phyloP scores from a whole-genome alignment of 2,113 vertebrate species.

The Indicator indicator region DNA sequence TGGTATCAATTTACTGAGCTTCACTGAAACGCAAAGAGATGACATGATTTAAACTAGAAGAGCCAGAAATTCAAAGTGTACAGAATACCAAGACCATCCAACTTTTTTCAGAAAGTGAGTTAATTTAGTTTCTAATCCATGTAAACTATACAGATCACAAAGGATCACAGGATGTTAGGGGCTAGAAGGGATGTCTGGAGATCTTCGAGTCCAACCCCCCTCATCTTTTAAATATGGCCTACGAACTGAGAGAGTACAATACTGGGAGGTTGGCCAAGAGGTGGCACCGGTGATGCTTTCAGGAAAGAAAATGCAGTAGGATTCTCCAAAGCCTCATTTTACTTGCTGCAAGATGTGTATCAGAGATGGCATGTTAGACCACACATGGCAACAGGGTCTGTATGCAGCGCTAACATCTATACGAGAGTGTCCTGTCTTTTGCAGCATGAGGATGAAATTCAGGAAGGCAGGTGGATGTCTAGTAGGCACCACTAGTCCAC shows the following conservation, averaged over 20 bases:
- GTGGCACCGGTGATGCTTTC: not conserved
- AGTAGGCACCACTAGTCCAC: not conserved
- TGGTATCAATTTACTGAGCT: not conserved
- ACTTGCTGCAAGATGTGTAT: not conserved
- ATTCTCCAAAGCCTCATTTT: not conserved
- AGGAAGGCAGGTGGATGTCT: not conserved
- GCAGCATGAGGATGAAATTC: not conserved
- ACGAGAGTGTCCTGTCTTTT: not conserved
- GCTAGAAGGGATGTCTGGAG: too few species aligned
- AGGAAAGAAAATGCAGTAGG: not conserved
- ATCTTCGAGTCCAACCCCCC: too few species aligned
- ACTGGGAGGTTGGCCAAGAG: not conserved
- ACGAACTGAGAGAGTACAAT: not conserved
- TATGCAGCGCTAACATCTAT: not conserved
- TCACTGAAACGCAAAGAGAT: not conserved
- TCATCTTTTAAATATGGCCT: not conserved
- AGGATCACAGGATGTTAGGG: too few species aligned
- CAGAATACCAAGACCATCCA: not conserved
- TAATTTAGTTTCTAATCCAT: not conserved
- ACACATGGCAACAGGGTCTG: rapidly evolving
- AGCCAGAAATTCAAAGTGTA: not conserved
- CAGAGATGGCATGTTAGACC: not conserved
- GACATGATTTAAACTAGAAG: not conserved
- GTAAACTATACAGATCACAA: not conserved
- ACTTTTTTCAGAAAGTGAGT: not conserved